Evolutionary conservation across 2,113 vertebrate species (phyloP), one percentile per base, ranked within the genome.

Genomic region (Cacatua alba): DNA sequence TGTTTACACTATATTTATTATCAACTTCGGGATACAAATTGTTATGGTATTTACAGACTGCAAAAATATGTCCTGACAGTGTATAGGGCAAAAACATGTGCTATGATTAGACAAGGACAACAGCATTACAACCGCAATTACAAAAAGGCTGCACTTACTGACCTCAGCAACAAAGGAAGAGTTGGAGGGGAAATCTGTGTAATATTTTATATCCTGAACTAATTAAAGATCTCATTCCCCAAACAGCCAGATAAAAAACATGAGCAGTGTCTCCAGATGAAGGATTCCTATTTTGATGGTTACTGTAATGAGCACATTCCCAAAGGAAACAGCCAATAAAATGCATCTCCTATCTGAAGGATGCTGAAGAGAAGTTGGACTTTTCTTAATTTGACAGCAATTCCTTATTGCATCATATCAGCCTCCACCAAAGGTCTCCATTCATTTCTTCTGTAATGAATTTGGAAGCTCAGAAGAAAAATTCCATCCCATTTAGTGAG

Each of bases 141-240:
- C 95, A 96, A 95, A 82, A 96, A 94, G 97, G 94, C 91, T 95
- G 92, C 86, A 83, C 82, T 97, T 96, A 92, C 89, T 97, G 97
- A 98, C 95, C 97, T 94, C 90, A 88, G 91, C 17, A 72, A 95
- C 93, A 97, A 96, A 97, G 83, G 79, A 90, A 92, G 87, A 87
- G 51, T 93, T 88, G 62, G 57, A 97, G 82, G 94, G 94, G 98
- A 97, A 97, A 92, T 95, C 83, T 82, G 15, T 69, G 68, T 57
- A 92, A 96, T 96, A 97, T 97, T 97, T 97, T 95, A 96, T 90
- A 96, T 96, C 90, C 92, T 85, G 86, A 97, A 96, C 96, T 98
- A 98, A 98, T 98, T 98, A 98, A 98, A 97, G 97, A 96, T 96
- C 91, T 93, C 89, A 97, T 86, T 97, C 96, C 92, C 97, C 55